phyloP scores from a whole-genome alignment of 2,113 vertebrate genomes.

The Pseudopodoces humilis region DNA sequence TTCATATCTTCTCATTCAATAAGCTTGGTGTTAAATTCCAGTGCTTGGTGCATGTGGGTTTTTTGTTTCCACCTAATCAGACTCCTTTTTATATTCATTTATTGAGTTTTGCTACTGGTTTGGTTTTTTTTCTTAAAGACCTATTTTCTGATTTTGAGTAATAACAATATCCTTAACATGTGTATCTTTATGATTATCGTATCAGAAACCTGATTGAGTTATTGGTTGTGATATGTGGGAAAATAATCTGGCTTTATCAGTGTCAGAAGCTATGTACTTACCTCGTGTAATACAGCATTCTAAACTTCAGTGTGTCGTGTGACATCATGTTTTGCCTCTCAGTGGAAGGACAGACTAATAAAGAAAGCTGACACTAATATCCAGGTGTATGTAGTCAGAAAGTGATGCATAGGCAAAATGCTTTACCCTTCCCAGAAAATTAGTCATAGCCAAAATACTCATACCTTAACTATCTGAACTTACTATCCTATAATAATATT shows the following conservation, averaged over 20 bases:
- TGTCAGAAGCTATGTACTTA: background rate
- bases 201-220: constrained; percentile 7
- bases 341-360: background rate
- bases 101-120: background rate
- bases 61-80: background rate
- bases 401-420: background rate
- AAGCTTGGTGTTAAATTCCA: background rate
- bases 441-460: background rate
- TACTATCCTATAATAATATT: background rate
- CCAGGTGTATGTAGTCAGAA: background rate
- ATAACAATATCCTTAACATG: background rate
- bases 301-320: background rate
- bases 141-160: background rate
- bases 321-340: background rate
- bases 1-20: background rate
- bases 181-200: background rate
- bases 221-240: background rate
- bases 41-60: background rate
- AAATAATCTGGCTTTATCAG: constrained; percentile 19
- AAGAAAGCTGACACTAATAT: background rate
- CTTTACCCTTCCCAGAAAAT: background rate
- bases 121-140: background rate
- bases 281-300: background rate
- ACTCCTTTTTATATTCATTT: background rate
- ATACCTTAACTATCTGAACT: background rate